Percentiles rank a stretch among this genome's conserved stretches.
These are phyloP conservation scores for Cryptocephalus primarius DNA, from an alignment of 2,888 invertebrate species.

Conservation along the genomic window DNA sequence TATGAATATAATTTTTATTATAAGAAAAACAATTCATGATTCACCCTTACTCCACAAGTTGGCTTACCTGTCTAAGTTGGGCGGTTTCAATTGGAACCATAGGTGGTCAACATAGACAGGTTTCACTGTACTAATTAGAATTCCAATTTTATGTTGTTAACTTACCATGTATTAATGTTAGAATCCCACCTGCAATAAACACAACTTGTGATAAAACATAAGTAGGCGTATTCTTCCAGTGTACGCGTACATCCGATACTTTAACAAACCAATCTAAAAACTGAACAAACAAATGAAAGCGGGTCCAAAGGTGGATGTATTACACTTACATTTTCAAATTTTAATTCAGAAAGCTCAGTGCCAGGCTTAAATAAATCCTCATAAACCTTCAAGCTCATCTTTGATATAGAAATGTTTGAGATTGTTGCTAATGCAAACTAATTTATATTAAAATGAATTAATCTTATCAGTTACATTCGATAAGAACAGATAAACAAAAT, in stretches of 20 bases:
- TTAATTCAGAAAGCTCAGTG: conserved; percentile 25
- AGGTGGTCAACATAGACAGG: no score
- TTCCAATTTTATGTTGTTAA: not conserved
- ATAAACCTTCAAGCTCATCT: conserved; percentile 17
- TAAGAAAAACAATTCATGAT: no score
- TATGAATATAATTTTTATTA: no score
- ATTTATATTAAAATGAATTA: no score
- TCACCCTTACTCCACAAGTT: no score
- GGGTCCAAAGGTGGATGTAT: not conserved
- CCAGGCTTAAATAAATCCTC: conserved; percentile 26
- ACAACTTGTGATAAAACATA: conserved; percentile 52
- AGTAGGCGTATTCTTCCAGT: conserved; percentile 57
- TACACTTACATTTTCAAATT: conserved; percentile 29
- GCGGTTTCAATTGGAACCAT: no score
- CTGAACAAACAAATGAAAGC: conserved; percentile 28
- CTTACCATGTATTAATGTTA: conserved; percentile 59
- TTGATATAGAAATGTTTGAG: no score
- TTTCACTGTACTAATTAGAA: no score
- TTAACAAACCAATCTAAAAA: conserved; percentile 52
- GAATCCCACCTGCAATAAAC: conserved; percentile 48
- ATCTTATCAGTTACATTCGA: no score
- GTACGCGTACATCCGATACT: conserved; percentile 41
- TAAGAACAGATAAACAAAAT: no score
- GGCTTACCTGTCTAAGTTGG: no score
- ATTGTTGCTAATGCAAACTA: no score